Base-by-base conservation (phyloP, 2,888 invertebrate species). In the Drosophila incognita region DNA sequence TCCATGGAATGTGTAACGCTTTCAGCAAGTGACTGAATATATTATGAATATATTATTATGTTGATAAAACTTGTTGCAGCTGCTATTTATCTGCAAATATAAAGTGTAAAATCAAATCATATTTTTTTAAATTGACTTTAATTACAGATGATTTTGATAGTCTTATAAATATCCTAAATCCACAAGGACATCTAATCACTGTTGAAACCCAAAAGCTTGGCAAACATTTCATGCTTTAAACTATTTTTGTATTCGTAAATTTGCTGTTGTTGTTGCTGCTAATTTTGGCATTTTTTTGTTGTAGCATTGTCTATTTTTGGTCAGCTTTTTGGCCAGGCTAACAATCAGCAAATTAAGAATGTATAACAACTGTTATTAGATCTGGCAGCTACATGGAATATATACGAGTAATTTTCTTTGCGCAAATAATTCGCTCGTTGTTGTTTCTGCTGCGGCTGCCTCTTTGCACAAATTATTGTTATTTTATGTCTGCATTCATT, bases 401-500 rank as follows among this genome's bases (percentile, higher is more conserved):
- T 79, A 80, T 70, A 77, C 65, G 80, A 71, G 78, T 78, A 80
- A 80, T 78, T 78, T 78, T 79, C 75, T 81, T 63, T 68, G 82
- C 54, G 54, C 76, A 71, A 84, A 80, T 82, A 75, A 75, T 86
- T 83, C 69, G 65, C 56, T 63, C 2, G 63, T 54, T 77, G 54
- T 61, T 65, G 57, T n/a, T 79, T 62, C 35, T 51, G 29, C 6
- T 51, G 49, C 38, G 69, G 48, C 56, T 80, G 73, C 46, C 61
- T 70, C 73, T 83, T 73, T 57, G 70, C 59, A 72, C 80, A 89
- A 85, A 85, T 85, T 85, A 85, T 85, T 85, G 85, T 89, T 89
- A 85, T 85, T 85, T 83, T 75, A 85, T 85, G 85, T 89, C 89
- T 85, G 89, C 87, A 89, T 85, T 89, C 89, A 85, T 85, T 89